Conservation (phyloP, 2,113 vertebrate genomes). For the Muntiacus reevesi region DNA sequence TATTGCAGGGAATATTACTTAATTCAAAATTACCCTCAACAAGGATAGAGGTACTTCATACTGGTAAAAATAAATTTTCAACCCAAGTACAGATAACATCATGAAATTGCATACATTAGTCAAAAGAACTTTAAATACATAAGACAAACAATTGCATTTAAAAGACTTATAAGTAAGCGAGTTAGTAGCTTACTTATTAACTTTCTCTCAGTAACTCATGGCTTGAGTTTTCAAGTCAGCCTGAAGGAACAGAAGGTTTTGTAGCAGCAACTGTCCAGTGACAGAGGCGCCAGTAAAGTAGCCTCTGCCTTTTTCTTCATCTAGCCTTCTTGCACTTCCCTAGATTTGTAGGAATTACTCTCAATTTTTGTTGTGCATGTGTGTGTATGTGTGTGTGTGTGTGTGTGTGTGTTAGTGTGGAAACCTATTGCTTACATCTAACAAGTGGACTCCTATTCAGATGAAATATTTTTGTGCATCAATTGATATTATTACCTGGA, state of each 20-base stretch:
- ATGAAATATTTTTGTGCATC: conserved; percentile 56
- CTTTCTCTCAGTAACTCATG: not conserved
- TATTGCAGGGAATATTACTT: not conserved
- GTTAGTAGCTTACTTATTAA: not conserved
- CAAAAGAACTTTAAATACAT: not conserved
- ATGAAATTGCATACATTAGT: not conserved
- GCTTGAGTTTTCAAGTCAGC: not conserved
- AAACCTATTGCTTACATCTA: not conserved
- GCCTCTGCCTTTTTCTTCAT: not conserved
- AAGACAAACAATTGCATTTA: not conserved
- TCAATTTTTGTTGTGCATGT: not conserved
- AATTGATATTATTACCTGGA: conserved; percentile 41
- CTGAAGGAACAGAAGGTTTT: not conserved
- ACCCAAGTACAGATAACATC: not conserved
- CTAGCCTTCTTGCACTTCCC: not conserved
- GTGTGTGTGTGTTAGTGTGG: not conserved
- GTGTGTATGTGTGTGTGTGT: not conserved
- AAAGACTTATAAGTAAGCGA: not conserved
- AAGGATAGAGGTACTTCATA: too few species aligned
- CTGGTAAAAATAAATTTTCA: not conserved
- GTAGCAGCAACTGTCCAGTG: fast-evolving
- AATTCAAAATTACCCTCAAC: not conserved
- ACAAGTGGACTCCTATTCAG: conserved; percentile 33
- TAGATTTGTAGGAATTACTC: not conserved
- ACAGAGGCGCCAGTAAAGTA: fast-evolving